Base-by-base conservation (phyloP, 1,140 invertebrate species). In the Lucilia sericata region DNA sequence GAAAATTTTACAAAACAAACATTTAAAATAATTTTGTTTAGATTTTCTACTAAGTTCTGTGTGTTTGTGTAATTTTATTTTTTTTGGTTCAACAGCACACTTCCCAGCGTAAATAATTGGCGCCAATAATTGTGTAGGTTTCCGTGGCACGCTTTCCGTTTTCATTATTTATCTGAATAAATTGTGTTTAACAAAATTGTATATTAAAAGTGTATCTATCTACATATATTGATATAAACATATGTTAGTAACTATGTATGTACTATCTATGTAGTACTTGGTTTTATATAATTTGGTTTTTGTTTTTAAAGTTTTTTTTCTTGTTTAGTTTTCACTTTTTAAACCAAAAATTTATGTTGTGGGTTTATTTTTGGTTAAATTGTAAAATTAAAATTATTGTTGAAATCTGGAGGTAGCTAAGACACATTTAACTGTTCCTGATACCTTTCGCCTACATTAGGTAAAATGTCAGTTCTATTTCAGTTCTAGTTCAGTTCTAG, bases 71-170 rank as follows among this genome's bases (percentile, higher is more conserved):
- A 70, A 2, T 21, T 70, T 70, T n/a, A 7, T n/a, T 60, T 60
- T 17, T 60, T 17, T 60, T n/a, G n/a, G 55, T 60, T 17, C 14
- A n/a, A 60, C 55, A 30, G 25, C 25, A 34, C n/a, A 47, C 75
- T 19, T 42, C 75, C 13, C 42, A 36, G 5, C 34, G 34, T 47
- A 47, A 78, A 42, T 78, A 78, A 78, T 78, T 78, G 75, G 75
- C 75, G 75, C 75, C 75, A 78, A 78, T 78, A 78, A 78, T 47
- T 78, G 75, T 47, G 75, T 78, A 47, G 75, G 75, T 78, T 78
- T 78, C 75, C 36, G 75, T 78, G 75, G 75, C 75, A 78, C 75
- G 75, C 75, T 78, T 78, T 42, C 75, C 75, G 36, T 78, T 78
- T 78, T n/a, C 36, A 78, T 30, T 30, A 30, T 78, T 70, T 21